Base-by-base conservation (phyloP, 2,797 vertebrate genomes). In the Artibeus lituratus region DNA sequence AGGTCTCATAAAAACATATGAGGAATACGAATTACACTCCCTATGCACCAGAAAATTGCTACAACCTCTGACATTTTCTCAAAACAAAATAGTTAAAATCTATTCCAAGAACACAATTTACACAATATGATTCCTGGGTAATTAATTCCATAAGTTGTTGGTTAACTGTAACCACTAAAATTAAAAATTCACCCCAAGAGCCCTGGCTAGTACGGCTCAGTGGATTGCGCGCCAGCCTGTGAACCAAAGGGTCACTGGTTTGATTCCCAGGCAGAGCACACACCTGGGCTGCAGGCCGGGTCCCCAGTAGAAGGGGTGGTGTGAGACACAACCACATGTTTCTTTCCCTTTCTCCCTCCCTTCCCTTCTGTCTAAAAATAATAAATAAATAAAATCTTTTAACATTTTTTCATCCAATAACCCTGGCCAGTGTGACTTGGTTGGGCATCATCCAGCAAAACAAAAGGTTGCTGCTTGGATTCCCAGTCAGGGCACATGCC, bases 111-210 rank as follows among this genome's bases (percentile, higher is more conserved):
- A 49, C 44, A 90, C 5, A 73, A 70, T 81, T 74, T 82, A 67
- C 32, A 83, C 18, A 62, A 32, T 51, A 80, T 76, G 59, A 86
- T 39, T 82, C 59, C 39, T 77, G 32, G 42, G 16, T 42, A 83
- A 65, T 89, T 95, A 94, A 95, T 39, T 77, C 44, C 16, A 3
- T 67, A 94, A 59, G 12, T 7, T 57, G 11, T 26, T 51, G 15
- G 76, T 90, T 47, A 90, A 90, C 32, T 91, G 80, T 92, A 94
- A 96, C 11, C 4, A 26, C 47, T 89, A 90, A 92, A 92, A 82
- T 10, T 76, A 1, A 94, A 81, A 89, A 92, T 35, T 86, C 21
- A 86, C 42, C 59, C 42, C 11, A 87, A 88, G 74, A 69, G 51
- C 21, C 35, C 65, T 67, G 65, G n/a, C n/a, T 21, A 8, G n/a